Conservation (phyloP, 1,140 invertebrate species). For the Drosophila melanogaster region Release_6_plus_ISO1_MT NT_033777.3:28757501-28758000, state of each 20-base stretch:
- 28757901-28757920: constrained; percentile 3
- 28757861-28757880: constrained; percentile 33
- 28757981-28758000: constrained; percentile 33
- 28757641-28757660: background rate
- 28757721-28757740: background rate
- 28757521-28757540: constrained; percentile 33
- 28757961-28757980: constrained; percentile 48
- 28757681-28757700: background rate
- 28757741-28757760: constrained; percentile 23
- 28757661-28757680: constrained; percentile 11
- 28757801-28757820: constrained; percentile 46
- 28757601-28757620: constrained; percentile 1
- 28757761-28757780: constrained; percentile 15
- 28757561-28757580: background rate
- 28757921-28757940: constrained; percentile 50
- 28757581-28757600: background rate
- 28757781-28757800: background rate
- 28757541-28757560: constrained; percentile 10
- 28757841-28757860: constrained; percentile 5
- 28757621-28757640: constrained; percentile 1
- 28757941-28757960: constrained; percentile 45
- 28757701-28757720: constrained; percentile 7
- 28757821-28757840: background rate
- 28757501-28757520: constrained; percentile 7
- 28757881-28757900: constrained; percentile 17